Evolutionary conservation across 1,140 invertebrate genomes (phyloP).

Genomic region (Diorhabda elongata): DNA sequence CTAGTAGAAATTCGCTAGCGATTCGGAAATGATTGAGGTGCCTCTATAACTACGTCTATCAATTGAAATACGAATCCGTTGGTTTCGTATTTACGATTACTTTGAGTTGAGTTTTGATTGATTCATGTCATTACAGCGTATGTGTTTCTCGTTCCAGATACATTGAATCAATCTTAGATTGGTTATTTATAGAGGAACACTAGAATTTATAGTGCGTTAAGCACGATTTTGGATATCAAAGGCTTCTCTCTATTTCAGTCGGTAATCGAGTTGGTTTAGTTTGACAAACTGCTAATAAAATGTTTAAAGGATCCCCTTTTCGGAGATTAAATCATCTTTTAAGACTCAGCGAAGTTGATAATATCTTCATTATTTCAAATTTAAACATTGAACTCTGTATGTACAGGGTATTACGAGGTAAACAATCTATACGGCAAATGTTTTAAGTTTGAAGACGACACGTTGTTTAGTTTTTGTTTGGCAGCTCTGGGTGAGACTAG

Average conservation of each 20-base stretch:
- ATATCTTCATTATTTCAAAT: no score
- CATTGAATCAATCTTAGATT: background rate
- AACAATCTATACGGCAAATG: no score
- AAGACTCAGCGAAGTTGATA: no score
- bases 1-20: background rate
- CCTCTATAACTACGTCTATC: background rate
- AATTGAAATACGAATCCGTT: background rate
- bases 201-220: background rate
- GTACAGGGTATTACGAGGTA: no score
- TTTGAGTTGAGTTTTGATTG: slow-evolving; percentile 2
- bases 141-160: background rate
- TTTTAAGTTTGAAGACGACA: no score
- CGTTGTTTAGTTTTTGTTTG: no score
- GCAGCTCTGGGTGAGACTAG: no score
- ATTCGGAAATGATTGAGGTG: background rate
- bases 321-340: no score
- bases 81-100: background rate
- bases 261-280: no score
- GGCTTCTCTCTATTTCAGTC: background rate
- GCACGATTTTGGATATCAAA: background rate
- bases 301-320: no score
- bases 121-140: background rate
- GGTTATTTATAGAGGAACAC: background rate
- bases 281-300: no score
- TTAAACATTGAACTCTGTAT: no score